Evolutionary conservation across 2,797 vertebrate species (phyloP).

Genomic region (Silurus aristotelis): DNA sequence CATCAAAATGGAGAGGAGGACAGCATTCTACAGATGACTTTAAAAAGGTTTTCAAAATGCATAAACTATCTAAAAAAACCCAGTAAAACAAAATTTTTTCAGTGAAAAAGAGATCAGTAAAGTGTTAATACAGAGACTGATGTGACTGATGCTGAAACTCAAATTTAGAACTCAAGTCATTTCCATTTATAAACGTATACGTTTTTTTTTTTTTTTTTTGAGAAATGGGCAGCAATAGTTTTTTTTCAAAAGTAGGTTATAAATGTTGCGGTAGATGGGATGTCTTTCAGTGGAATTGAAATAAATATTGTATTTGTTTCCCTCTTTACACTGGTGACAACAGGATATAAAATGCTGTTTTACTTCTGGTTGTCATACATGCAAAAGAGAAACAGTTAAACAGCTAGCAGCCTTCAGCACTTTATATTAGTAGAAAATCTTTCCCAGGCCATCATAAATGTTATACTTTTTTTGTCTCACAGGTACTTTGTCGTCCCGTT

Average conservation of each 20-base stretch:
- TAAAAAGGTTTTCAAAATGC: background rate
- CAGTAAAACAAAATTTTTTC: background rate
- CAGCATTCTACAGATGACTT: too few species aligned
- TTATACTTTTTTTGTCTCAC: constrained; percentile 20
- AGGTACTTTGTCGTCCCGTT: constrained; percentile 6
- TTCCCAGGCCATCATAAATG: constrained; percentile 17
- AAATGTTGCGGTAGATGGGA: background rate
- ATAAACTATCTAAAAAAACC: background rate
- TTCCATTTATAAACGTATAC: background rate
- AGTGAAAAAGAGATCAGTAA: background rate
- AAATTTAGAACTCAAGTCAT: background rate
- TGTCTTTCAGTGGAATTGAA: background rate
- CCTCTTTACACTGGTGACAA: background rate
- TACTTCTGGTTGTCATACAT: background rate
- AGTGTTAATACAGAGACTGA: background rate
- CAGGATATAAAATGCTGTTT: background rate
- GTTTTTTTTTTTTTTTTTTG: too few species aligned
- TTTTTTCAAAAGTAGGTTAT: background rate
- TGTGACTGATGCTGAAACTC: background rate
- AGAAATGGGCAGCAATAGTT: background rate
- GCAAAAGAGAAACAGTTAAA: background rate
- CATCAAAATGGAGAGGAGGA: background rate
- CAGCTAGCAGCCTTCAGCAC: background rate
- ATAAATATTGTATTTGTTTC: background rate
- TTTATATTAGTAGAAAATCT: background rate